A percentile compares a stretch with the other conserved stretches of the same genome.
Conservation (phyloP, 2,888 invertebrate genomes). For the Noctua pronuba region DNA sequence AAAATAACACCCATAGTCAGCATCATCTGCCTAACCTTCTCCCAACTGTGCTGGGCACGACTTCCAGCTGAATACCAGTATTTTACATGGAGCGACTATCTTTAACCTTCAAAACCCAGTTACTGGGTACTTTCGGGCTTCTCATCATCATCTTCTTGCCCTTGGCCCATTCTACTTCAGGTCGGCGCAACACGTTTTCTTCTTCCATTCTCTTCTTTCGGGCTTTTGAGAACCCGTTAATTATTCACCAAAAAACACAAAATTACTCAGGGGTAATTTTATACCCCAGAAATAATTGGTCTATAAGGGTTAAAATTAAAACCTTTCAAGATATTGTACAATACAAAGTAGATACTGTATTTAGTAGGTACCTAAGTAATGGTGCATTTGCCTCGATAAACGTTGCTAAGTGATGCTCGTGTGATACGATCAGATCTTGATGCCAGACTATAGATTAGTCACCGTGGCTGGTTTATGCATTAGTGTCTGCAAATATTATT, state of each 20-base stretch:
- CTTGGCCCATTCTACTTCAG: no score
- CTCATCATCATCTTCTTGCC: no score
- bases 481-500: conserved; percentile 19
- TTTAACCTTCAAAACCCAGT: no score
- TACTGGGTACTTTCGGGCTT: no score
- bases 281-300: neutral
- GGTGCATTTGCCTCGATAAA: conserved; percentile 33
- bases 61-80: neutral
- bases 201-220: no score
- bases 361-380: conserved; percentile 12
- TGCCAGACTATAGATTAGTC: conserved; percentile 56
- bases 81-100: no score
- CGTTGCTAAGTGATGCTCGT: conserved; percentile 29
- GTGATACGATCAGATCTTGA: conserved; percentile 41
- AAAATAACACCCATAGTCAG: no score
- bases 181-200: no score
- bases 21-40: neutral
- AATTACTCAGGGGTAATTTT: neutral
- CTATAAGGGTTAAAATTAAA: neutral
- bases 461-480: conserved; percentile 26
- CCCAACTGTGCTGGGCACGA: neutral
- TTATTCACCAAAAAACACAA: neutral
- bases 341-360: neutral
- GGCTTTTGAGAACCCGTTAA: neutral
- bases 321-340: no score